phyloP scores from a whole-genome alignment of 2,797 vertebrate species.

The Pseudochirops corinnae region DNA sequence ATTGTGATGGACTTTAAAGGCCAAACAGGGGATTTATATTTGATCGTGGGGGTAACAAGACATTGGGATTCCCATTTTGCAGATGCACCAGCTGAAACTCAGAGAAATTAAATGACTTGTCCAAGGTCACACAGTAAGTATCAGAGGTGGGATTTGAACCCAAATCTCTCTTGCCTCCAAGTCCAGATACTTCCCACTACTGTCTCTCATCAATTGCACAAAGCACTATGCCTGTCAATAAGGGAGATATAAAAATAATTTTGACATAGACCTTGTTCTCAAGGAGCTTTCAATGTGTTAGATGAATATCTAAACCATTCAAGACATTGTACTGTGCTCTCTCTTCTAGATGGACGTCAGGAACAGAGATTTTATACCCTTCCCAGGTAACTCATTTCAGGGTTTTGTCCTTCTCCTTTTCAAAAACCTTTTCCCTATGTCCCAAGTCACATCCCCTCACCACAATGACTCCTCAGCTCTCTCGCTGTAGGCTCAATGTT shows the following conservation, averaged over 20 bases:
- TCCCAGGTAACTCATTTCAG: not conserved
- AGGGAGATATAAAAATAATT: not conserved
- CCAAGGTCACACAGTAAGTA: not conserved
- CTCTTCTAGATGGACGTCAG: not conserved
- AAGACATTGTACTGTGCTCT: not conserved
- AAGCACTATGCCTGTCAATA: not conserved
- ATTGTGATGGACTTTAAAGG: not conserved
- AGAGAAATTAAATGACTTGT: not conserved
- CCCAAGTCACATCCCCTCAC: not conserved
- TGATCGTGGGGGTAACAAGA: not conserved
- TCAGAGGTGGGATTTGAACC: not conserved
- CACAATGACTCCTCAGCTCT: not conserved
- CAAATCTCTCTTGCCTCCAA: not conserved
- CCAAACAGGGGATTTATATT: not conserved
- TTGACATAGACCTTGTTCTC: not conserved
- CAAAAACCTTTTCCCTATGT: not conserved
- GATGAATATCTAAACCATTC: not conserved
- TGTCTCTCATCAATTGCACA: not conserved
- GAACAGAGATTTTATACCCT: not conserved
- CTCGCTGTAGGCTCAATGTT: not conserved
- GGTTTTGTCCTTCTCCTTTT: not conserved
- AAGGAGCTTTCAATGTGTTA: not conserved
- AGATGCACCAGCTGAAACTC: not conserved
- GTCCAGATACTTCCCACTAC: not conserved
- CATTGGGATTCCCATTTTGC: not conserved